phyloP scores from a whole-genome alignment of 2,888 invertebrate species.

The Andrena dorsata region DNA sequence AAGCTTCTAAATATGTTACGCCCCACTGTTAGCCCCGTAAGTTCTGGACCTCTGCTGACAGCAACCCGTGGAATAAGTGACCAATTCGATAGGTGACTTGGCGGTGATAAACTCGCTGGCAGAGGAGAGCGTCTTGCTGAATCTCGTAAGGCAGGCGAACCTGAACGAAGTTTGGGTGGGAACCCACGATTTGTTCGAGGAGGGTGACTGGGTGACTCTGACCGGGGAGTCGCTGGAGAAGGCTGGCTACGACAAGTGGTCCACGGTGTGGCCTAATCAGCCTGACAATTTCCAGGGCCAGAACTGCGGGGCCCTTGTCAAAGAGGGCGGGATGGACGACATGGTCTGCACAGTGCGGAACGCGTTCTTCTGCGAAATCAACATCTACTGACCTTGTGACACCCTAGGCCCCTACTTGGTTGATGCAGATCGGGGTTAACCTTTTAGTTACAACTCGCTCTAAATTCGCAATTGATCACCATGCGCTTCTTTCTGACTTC shows the following conservation, averaged over 20 bases:
- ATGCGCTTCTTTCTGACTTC: not conserved
- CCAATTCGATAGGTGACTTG: slow-evolving; percentile 11
- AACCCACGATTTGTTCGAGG: slow-evolving; percentile 62
- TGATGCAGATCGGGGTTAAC: not conserved
- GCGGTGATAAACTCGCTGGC: not conserved
- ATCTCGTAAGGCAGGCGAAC: not conserved
- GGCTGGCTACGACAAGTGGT: slow-evolving; percentile 60
- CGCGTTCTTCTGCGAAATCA: slow-evolving; percentile 57
- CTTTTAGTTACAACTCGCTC: too few relatives aligned
- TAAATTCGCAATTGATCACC: too few relatives aligned
- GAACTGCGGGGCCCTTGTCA: slow-evolving; percentile 50
- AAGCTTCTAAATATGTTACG: too few relatives aligned
- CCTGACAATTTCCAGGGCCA: slow-evolving; percentile 56
- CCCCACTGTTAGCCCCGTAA: not conserved
- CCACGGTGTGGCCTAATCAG: slow-evolving; percentile 35
- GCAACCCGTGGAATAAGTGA: not conserved
- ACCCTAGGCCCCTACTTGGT: not conserved
- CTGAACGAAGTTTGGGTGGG: slow-evolving; percentile 59
- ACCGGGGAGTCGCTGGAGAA: slow-evolving; percentile 55
- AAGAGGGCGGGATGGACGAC: slow-evolving; percentile 55
- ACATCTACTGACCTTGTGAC: not conserved
- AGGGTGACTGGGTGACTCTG: slow-evolving; percentile 63
- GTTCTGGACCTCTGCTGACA: not conserved
- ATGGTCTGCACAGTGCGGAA: slow-evolving; percentile 6
- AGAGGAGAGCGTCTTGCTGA: slow-evolving; percentile 2